Evolutionary conservation across 2,113 vertebrate species (phyloP).

Genomic region (Oryzias javanicus): DNA sequence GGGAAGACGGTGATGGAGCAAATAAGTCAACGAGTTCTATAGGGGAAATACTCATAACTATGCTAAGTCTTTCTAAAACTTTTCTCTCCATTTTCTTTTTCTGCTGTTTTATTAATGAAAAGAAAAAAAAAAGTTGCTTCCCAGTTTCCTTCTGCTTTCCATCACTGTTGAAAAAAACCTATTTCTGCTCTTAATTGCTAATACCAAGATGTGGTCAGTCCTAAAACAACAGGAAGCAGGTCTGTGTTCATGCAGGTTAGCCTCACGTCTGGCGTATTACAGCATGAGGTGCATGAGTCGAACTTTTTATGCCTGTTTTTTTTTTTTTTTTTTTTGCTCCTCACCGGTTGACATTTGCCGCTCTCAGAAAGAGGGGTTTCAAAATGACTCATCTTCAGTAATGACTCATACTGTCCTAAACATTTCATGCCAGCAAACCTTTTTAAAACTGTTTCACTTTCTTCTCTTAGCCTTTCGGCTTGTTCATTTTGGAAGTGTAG

Average conservation of each 20-base stretch:
- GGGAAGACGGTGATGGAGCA: slow-evolving; percentile 38
- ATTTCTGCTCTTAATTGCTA: slow-evolving; percentile 22
- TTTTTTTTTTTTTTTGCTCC: background rate
- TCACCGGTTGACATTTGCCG: no score
- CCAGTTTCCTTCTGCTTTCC: slow-evolving; percentile 11
- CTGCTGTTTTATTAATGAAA: slow-evolving; percentile 31
- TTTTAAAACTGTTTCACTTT: slow-evolving; percentile 6
- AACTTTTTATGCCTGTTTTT: slow-evolving; percentile 1
- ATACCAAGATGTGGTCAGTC: slow-evolving; percentile 36
- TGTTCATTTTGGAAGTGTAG: no score
- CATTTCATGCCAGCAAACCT: slow-evolving; percentile 28
- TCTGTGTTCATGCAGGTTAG: background rate
- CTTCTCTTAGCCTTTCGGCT: slow-evolving; percentile 4
- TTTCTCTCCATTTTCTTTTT: slow-evolving; percentile 17
- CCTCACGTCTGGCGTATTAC: slow-evolving; percentile 1
- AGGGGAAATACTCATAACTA: slow-evolving; percentile 44
- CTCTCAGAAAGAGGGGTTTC: slow-evolving; percentile 28
- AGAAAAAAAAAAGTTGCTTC: slow-evolving; percentile 6
- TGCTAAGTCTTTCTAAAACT: slow-evolving; percentile 27
- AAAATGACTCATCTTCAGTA: slow-evolving; percentile 62
- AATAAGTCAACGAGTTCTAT: slow-evolving; percentile 55
- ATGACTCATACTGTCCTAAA: slow-evolving; percentile 57
- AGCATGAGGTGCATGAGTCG: background rate
- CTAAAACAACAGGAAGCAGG: slow-evolving; percentile 34
- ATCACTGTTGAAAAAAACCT: background rate